These are phyloP conservation scores for Echiichthys vipera DNA, from an alignment of 2,797 vertebrate species.

Conservation along the genomic window DNA sequence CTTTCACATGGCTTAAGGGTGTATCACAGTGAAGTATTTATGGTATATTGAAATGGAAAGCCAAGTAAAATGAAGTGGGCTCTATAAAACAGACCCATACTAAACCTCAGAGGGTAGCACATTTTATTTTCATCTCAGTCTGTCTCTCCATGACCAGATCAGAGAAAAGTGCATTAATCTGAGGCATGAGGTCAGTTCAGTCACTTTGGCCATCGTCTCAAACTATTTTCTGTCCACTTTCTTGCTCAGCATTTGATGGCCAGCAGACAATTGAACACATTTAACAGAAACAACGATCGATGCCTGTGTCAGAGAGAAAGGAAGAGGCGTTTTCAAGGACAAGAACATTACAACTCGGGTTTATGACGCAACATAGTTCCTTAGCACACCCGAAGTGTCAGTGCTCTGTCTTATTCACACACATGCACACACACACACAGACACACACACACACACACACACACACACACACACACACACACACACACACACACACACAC, in stretches of 20 bases:
- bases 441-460: not conserved
- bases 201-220: not conserved
- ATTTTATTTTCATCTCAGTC: not conserved
- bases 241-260: not conserved
- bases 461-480: no score
- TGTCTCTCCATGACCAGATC: not conserved
- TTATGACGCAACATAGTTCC: conserved; percentile 40
- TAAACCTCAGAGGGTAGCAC: not conserved
- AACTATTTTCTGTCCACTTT: not conserved
- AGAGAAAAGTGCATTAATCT: not conserved
- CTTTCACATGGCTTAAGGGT: not conserved
- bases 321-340: conserved; percentile 21
- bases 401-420: not conserved
- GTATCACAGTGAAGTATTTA: not conserved
- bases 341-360: conserved; percentile 16
- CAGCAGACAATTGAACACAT: not conserved
- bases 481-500: conserved; percentile 23
- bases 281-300: not conserved
- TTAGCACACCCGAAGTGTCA: conserved; percentile 55
- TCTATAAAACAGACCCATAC: not conserved
- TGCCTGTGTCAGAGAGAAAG: not conserved
- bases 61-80: not conserved
- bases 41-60: not conserved
- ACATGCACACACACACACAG: conserved; percentile 11
- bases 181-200: not conserved